Conservation (phyloP, 2,888 invertebrate species). For the Perizoma flavofasciatum region DNA sequence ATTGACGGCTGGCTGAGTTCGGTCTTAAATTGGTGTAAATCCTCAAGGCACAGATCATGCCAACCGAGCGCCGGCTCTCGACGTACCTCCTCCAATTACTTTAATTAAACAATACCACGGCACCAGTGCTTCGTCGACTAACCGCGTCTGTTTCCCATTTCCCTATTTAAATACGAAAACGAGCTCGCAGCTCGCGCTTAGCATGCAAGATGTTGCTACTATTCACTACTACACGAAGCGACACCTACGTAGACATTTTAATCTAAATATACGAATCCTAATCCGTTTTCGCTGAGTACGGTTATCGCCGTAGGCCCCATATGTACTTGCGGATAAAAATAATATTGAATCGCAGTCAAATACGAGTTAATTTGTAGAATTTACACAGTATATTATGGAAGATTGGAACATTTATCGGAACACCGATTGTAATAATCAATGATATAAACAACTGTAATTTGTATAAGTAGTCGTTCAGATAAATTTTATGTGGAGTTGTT, state of each 20-base stretch:
- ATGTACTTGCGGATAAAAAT: constrained; percentile 37
- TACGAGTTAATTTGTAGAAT: constrained; percentile 29
- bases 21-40: constrained; percentile 81
- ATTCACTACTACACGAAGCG: constrained; percentile 61
- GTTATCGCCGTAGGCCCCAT: constrained; percentile 26
- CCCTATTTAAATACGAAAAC: constrained; percentile 83
- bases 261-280: constrained; percentile 44
- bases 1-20: constrained; percentile 74
- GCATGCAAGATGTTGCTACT: constrained; percentile 74
- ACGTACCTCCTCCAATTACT: constrained; percentile 83
- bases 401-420: constrained; percentile 22
- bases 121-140: constrained; percentile 79
- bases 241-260: constrained; percentile 50
- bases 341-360: constrained; percentile 37
- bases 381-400: constrained; percentile 30
- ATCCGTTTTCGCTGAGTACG: constrained; percentile 36
- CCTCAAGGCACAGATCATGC: constrained; percentile 82
- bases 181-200: constrained; percentile 75
- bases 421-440: constrained; percentile 16
- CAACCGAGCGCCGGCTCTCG: constrained; percentile 75
- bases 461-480: constrained; percentile 25
- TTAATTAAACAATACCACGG: constrained; percentile 83
- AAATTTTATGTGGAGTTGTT: constrained; percentile 45
- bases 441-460: constrained; percentile 12
- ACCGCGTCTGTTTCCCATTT: constrained; percentile 81